Percentiles rank a stretch among this genome's conserved stretches.
These are phyloP conservation scores for Pecten maximus DNA, from an alignment of 2,888 invertebrate species.

Conservation along the genomic window DNA sequence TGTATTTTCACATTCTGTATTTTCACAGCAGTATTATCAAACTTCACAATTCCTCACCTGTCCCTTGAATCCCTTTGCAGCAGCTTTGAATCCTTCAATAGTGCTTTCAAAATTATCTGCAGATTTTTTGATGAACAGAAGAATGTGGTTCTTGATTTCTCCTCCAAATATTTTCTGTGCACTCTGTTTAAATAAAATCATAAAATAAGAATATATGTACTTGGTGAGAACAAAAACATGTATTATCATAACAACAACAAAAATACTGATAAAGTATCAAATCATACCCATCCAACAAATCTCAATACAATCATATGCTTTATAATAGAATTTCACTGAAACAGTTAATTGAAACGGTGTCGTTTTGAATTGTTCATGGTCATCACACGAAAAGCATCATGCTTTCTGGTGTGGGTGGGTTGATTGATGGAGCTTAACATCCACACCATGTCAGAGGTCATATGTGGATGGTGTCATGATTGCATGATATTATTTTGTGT, in stretches of 20 bases:
- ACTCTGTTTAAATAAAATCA: slow-evolving; percentile 84
- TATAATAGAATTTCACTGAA: too few relatives aligned
- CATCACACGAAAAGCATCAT: too few relatives aligned
- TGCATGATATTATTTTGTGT: too few relatives aligned
- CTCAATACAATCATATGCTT: too few relatives aligned
- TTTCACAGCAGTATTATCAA: not conserved
- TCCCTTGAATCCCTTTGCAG: slow-evolving; percentile 95
- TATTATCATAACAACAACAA: not conserved
- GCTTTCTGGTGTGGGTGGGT: too few relatives aligned
- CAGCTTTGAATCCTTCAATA: slow-evolving; percentile 89
- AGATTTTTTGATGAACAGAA: slow-evolving; percentile 95
- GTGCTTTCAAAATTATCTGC: slow-evolving; percentile 87
- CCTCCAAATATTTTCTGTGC: slow-evolving; percentile 99
- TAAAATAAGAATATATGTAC: not conserved
- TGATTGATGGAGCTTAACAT: too few relatives aligned
- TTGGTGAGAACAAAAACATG: not conserved
- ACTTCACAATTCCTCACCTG: slow-evolving; percentile 84
- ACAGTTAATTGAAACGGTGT: too few relatives aligned
- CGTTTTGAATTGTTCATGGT: too few relatives aligned
- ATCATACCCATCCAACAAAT: not conserved
- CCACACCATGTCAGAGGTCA: too few relatives aligned
- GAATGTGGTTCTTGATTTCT: slow-evolving; percentile 97
- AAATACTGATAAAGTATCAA: not conserved
- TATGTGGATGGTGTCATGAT: too few relatives aligned
- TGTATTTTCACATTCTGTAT: too few relatives aligned